Conservation (phyloP, 2,888 invertebrate species). For the Rhagophthalmus giganteus region DNA sequence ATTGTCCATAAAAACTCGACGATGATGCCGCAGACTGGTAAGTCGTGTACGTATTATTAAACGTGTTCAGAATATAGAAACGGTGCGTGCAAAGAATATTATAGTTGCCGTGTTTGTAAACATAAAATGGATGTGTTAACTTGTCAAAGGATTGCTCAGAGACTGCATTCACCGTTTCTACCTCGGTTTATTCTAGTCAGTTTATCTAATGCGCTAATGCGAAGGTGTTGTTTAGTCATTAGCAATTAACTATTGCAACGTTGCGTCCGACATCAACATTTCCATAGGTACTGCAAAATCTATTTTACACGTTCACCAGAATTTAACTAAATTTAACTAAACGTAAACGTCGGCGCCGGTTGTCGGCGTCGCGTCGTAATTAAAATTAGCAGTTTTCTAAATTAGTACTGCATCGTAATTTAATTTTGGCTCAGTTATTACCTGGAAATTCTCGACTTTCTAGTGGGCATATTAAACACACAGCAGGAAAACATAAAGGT, state of each 20-base stretch:
- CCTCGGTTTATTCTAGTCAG: constrained; percentile 18
- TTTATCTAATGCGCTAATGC: constrained; percentile 16
- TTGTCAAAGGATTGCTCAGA: constrained; percentile 16
- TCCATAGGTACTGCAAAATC: neutral
- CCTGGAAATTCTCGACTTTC: neutral
- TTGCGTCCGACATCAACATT: neutral
- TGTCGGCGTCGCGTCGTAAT: too few species aligned
- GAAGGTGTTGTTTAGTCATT: constrained; percentile 19
- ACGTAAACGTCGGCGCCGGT: too few species aligned
- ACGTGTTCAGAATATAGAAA: constrained; percentile 22
- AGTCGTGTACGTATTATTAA: constrained; percentile 24
- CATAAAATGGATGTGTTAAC: constrained; percentile 28
- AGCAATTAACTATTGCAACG: neutral
- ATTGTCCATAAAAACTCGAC: constrained; percentile 11
- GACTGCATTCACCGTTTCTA: constrained; percentile 14
- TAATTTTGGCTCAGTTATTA: neutral
- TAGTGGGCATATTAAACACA: constrained; percentile 20
- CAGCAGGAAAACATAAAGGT: constrained; percentile 30
- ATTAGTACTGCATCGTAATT: neutral
- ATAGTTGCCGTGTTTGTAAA: constrained; percentile 26
- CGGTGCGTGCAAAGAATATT: constrained; percentile 17
- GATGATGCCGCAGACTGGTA: constrained; percentile 21
- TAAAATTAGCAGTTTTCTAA: too few species aligned
- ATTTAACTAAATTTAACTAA: too few species aligned
- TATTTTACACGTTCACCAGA: too few species aligned